These are phyloP conservation scores for Creontiades dilutus DNA, from an alignment of 2,888 invertebrate species.

Conservation along the genomic window DNA sequence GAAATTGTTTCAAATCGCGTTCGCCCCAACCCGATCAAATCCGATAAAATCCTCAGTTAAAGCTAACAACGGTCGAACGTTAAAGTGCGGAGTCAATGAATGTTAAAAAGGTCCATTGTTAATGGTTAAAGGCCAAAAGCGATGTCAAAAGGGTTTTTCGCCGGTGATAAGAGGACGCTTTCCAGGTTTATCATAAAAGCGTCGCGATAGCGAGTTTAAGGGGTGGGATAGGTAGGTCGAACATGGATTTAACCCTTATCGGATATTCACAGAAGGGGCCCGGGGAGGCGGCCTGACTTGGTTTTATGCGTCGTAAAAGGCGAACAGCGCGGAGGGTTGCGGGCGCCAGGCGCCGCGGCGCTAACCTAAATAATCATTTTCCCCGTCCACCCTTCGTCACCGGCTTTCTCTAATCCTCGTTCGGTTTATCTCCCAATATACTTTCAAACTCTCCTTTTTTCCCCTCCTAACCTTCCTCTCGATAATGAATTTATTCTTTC, in stretches of 20 bases:
- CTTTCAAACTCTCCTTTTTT: background rate
- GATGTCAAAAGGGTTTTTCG: background rate
- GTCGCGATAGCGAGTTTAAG: conserved; percentile 28
- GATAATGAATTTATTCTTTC: conserved; percentile 11
- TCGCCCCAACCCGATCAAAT: background rate
- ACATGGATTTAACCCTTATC: conserved; percentile 61
- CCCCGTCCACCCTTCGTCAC: background rate
- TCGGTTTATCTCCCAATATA: conserved; percentile 19
- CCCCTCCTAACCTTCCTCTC: background rate
- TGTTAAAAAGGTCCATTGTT: conserved; percentile 40
- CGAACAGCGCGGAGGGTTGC: conserved; percentile 4
- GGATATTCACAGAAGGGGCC: conserved; percentile 52
- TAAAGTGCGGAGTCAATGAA: conserved; percentile 34
- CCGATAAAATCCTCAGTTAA: conserved; percentile 7
- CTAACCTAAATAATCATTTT: conserved; percentile 43
- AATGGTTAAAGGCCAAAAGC: conserved; percentile 30
- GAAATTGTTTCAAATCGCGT: conserved; percentile 1
- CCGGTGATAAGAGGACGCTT: conserved; percentile 25
- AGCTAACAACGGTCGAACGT: conserved; percentile 8
- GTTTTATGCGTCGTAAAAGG: conserved; percentile 60
- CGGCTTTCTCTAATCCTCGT: conserved; percentile 9
- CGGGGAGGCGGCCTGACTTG: background rate
- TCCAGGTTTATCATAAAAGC: conserved; percentile 53
- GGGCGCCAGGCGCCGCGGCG: conserved; percentile 46
- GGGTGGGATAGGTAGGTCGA: conserved; percentile 38